Conservation (phyloP, 2,888 invertebrate species). For the Sinodicranocentrus sp. region DNA sequence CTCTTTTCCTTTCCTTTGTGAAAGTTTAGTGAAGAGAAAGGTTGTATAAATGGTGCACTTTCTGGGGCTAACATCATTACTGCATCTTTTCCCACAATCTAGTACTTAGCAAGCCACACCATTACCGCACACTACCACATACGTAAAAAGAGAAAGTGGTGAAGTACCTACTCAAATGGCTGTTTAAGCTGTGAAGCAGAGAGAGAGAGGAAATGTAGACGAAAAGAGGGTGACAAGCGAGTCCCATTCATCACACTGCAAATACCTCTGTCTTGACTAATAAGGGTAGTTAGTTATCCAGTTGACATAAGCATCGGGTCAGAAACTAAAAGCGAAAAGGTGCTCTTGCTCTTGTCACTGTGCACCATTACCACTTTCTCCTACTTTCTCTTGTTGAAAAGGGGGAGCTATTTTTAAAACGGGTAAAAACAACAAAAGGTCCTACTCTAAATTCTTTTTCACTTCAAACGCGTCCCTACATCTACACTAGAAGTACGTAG, state of each 20-base stretch:
- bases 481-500: no score
- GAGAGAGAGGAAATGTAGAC: not conserved
- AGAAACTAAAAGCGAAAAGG: conserved; percentile 1
- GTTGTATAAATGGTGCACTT: not conserved
- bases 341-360: not conserved
- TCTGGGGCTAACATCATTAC: conserved; percentile 3
- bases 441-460: no score
- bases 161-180: no score
- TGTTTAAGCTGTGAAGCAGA: no score
- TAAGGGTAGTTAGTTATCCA: conserved; percentile 43
- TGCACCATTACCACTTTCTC: not conserved
- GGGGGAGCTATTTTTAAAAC: no score
- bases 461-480: no score
- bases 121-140: no score
- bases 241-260: conserved; percentile 45
- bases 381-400: no score
- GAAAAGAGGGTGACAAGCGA: conserved; percentile 17
- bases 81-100: not conserved
- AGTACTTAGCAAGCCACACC: no score
- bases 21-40: no score
- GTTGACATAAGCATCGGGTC: conserved; percentile 20
- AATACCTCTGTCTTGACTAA: conserved; percentile 47
- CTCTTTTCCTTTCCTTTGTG: not conserved
- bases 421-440: no score
- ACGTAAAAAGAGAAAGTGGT: no score